These are phyloP conservation scores for Drosophila kikkawai DNA, from an alignment of 1,140 invertebrate genomes.

Conservation along the genomic window DNA sequence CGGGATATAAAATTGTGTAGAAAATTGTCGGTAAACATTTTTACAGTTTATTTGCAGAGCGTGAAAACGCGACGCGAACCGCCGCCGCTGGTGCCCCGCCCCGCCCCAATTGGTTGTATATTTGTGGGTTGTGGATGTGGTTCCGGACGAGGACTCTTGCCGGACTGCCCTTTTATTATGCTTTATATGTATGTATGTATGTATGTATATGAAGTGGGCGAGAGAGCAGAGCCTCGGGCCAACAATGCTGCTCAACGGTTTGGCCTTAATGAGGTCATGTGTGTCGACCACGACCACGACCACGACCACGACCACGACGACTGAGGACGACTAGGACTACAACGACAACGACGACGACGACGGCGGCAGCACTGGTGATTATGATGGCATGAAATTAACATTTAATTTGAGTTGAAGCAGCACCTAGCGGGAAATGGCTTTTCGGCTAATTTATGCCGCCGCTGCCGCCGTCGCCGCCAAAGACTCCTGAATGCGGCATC, in stretches of 20 bases:
- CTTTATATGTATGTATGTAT: conserved; percentile 1
- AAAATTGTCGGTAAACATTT: conserved; percentile 84
- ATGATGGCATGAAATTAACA: conserved; percentile 83
- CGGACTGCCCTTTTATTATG: conserved; percentile 65
- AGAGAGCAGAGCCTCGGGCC: conserved; percentile 15
- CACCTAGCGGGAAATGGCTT: conserved; percentile 63
- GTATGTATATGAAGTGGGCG: neutral
- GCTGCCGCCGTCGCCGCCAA: conserved; percentile 16
- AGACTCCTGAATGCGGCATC: conserved; percentile 73
- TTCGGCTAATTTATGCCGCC: conserved; percentile 77
- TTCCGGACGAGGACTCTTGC: conserved; percentile 33
- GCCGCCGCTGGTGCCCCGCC: neutral
- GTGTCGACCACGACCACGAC: conserved; percentile 64
- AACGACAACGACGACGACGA: conserved; percentile 19
- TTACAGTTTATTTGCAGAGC: conserved; percentile 78
- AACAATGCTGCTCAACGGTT: conserved; percentile 57
- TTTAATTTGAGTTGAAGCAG: conserved; percentile 79
- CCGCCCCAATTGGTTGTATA: conserved; percentile 40
- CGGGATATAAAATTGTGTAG: conserved; percentile 81
- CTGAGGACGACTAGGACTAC: conserved; percentile 18
- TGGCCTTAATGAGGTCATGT: conserved; percentile 82
- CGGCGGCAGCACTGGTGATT: conserved; percentile 64
- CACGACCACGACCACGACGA: too few species aligned
- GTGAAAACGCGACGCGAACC: conserved; percentile 51
- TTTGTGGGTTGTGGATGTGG: conserved; percentile 44